Evolutionary conservation across 2,797 vertebrate genomes (phyloP).

Genomic region (Hipposideros larvatus): DNA sequence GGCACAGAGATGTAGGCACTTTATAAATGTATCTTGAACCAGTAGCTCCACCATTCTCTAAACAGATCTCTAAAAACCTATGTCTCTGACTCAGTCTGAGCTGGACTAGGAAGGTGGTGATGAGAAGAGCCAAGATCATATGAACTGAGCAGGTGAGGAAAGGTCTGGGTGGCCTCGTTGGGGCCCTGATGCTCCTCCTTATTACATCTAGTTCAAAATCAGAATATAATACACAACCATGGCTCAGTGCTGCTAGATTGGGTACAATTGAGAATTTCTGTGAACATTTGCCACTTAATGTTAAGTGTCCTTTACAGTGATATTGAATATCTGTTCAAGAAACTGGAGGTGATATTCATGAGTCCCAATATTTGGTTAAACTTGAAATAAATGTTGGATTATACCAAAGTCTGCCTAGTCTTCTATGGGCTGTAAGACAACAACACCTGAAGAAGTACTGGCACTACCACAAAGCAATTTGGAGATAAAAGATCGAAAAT

Average conservation of each 20-base stretch:
- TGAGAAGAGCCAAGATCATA: neutral
- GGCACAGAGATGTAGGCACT: too few species aligned
- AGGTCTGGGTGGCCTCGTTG: neutral
- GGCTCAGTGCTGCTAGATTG: neutral
- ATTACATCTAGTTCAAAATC: neutral
- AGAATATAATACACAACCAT: neutral
- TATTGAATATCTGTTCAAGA: neutral
- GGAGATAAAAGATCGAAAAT: neutral
- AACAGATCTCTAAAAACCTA: neutral
- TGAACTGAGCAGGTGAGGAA: neutral
- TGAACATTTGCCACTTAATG: neutral
- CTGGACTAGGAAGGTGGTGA: neutral
- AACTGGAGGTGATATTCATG: neutral
- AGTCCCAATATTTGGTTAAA: constrained; percentile 25
- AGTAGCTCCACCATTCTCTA: neutral
- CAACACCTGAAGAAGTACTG: neutral
- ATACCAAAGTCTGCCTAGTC: neutral
- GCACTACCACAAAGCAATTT: neutral
- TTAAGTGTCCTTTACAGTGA: neutral
- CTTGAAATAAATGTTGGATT: neutral
- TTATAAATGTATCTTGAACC: too few species aligned
- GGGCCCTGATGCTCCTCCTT: neutral
- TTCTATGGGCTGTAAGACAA: neutral
- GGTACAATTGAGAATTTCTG: neutral
- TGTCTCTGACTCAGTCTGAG: neutral